Percentiles rank a stretch among this genome's conserved stretches.
Conservation (phyloP, 2,888 invertebrate genomes). For the Nineta flava region DNA sequence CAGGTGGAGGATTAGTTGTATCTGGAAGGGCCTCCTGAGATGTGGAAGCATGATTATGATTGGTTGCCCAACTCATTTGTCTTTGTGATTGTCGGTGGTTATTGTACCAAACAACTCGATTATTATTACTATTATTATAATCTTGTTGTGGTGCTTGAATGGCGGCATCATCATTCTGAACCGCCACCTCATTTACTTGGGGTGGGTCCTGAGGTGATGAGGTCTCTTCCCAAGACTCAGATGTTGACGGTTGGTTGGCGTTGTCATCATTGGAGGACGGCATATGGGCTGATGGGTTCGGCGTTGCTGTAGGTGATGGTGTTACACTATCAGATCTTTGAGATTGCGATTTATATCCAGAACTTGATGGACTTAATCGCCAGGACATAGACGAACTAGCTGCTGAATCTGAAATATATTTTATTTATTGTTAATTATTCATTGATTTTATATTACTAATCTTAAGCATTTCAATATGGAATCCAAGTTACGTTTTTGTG, state of each 20-base stretch:
- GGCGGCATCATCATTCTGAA: background rate
- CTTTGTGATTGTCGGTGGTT: background rate
- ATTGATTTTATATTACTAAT: too few species aligned
- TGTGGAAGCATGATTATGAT: background rate
- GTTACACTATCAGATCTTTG: slow-evolving; percentile 61
- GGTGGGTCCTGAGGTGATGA: background rate
- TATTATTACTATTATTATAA: background rate
- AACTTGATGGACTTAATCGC: slow-evolving; percentile 57
- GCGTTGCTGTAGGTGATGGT: slow-evolving; percentile 53
- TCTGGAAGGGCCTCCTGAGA: background rate
- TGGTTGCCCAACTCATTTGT: background rate
- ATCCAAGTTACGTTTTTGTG: background rate
- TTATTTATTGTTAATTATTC: too few species aligned
- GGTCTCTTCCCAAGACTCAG: background rate
- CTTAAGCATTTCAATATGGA: too few species aligned
- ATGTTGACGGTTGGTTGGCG: background rate
- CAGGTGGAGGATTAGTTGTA: background rate
- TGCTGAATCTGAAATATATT: slow-evolving; percentile 32
- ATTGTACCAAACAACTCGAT: background rate
- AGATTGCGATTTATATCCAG: slow-evolving; percentile 61
- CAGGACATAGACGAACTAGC: slow-evolving; percentile 40
- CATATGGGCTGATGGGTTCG: slow-evolving; percentile 20
- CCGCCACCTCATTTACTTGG: background rate
- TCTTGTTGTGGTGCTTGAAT: background rate
- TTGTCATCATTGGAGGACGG: background rate